A percentile compares a stretch with the other conserved stretches of the same genome.
Evolutionary conservation across 2,113 vertebrate species (phyloP).

Genomic region (Etheostoma cragini): DNA sequence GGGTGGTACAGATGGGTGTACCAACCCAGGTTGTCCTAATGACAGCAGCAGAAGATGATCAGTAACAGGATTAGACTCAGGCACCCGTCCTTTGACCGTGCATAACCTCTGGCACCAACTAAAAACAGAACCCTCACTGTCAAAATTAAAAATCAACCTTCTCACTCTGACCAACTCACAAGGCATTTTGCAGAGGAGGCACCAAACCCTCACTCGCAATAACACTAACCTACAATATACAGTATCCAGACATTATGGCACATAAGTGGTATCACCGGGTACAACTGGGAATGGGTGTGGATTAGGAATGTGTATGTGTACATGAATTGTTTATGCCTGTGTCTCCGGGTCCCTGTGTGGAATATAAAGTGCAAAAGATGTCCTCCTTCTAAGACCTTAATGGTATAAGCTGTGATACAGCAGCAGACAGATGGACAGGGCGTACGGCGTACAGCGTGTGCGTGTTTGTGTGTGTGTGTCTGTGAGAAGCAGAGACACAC

Average conservation of each 20-base stretch:
- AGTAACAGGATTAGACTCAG: slow-evolving; percentile 60
- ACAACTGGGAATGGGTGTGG: neutral
- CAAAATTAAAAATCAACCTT: slow-evolving; percentile 8
- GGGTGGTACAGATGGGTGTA: neutral
- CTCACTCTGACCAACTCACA: neutral
- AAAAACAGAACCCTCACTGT: neutral
- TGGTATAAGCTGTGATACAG: slow-evolving; percentile 60
- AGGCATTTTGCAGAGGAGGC: neutral
- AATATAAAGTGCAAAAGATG: slow-evolving; percentile 22
- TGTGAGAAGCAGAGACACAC: neutral
- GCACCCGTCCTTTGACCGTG: slow-evolving; percentile 11
- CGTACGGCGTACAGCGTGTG: neutral
- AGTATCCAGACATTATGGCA: neutral
- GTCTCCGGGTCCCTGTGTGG: slow-evolving; percentile 13
- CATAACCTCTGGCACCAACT: slow-evolving; percentile 16
- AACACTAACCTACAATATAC: neutral
- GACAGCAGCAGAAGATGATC: slow-evolving; percentile 41
- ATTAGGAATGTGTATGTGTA: neutral
- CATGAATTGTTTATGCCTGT: neutral
- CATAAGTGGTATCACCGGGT: neutral
- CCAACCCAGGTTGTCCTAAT: slow-evolving; percentile 1
- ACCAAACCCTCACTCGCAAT: neutral
- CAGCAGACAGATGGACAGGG: slow-evolving; percentile 58
- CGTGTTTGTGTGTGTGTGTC: neutral
- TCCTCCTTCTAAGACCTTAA: slow-evolving; percentile 64